Base-by-base conservation (phyloP, 2,888 invertebrate genomes). In the Linnaemya tessellans region DNA sequence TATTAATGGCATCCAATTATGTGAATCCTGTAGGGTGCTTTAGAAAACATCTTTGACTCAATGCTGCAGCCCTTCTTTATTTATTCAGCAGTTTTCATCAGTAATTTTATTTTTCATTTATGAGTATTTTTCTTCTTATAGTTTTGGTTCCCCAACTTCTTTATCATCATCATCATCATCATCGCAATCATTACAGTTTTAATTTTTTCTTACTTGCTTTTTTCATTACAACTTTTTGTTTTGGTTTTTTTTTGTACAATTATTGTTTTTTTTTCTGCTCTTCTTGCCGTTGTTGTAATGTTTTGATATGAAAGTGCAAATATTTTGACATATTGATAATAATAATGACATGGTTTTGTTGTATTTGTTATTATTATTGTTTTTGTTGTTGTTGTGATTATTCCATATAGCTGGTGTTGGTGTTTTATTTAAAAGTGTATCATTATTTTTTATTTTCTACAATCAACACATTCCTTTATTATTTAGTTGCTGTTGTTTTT, bases 311-410 rank as follows among this genome's bases (percentile, higher is more conserved):
- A 88, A 90, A 90, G 90, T 90, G 90, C 89, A 91, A 91, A 91
- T 90, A 90, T 90, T 90, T 90, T 90, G 90, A 90, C 90, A 89
- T 89, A 89, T 90, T 68, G 80, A 84, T 86, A 75, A 67, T 79
- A 77, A 84, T 70, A 68, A 30, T 30, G 30, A 25, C 43, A 82
- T 67, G 71, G 18, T 43, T 2, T 54, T 51, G 13, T 46, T 73
- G 41, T 35, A 20, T 64, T 46, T 30, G 38, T 75, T 18, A 25
- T 58, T 73, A 15, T 60, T 71, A 71, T 71, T 65, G 56, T 68
- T 62, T 54, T 67, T 60, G 30, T 13, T 78, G 62, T 18, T 62
- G 38, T 38, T 74, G 18, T 49, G 13, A 13, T 51, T 64, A 43
- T 43, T 43, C 15, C 60, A 43, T 22, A 38, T 79, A 25, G 49